A percentile compares a stretch with the other conserved stretches of the same genome.
These are phyloP conservation scores for Eueremaeus valkanovi DNA, from an alignment of 2,888 invertebrate genomes.

Conservation along the genomic window DNA sequence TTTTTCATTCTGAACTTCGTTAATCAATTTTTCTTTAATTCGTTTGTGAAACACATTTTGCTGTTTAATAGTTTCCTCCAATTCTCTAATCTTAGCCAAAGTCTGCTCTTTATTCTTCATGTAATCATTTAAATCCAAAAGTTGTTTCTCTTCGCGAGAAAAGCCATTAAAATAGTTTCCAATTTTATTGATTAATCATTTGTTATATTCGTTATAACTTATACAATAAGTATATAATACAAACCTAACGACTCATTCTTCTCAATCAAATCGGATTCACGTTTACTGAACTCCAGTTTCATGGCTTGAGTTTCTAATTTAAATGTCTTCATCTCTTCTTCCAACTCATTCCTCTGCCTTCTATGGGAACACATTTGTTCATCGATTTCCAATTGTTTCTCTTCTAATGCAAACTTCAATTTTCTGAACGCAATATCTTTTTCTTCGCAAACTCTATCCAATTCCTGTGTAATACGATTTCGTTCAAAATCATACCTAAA, in stretches of 20 bases:
- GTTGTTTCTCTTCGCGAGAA: background rate
- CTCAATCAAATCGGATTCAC: background rate
- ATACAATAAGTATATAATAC: background rate
- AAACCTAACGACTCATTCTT: background rate
- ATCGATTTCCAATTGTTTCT: constrained; percentile 15
- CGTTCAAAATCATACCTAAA: background rate
- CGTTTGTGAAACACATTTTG: background rate
- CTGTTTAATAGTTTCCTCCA: constrained; percentile 12
- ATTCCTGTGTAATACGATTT: background rate
- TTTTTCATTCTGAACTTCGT: constrained; percentile 10
- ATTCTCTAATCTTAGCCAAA: background rate
- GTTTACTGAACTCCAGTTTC: background rate
- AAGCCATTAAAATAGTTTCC: background rate
- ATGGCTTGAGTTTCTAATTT: background rate
- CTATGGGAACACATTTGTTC: background rate
- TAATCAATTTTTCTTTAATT: background rate
- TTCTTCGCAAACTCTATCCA: constrained; percentile 21
- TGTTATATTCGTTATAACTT: too few species aligned
- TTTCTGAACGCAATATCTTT: constrained; percentile 3
- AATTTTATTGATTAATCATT: background rate
- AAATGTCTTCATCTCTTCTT: background rate
- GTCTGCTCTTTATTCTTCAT: background rate
- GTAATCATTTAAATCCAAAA: constrained; percentile 20
- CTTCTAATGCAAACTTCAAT: background rate
- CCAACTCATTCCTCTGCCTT: background rate